A percentile compares a stretch with the other conserved stretches of the same genome.
phyloP scores from a whole-genome alignment of 1,140 invertebrate species.

The Wasmannia auropunctata region DNA sequence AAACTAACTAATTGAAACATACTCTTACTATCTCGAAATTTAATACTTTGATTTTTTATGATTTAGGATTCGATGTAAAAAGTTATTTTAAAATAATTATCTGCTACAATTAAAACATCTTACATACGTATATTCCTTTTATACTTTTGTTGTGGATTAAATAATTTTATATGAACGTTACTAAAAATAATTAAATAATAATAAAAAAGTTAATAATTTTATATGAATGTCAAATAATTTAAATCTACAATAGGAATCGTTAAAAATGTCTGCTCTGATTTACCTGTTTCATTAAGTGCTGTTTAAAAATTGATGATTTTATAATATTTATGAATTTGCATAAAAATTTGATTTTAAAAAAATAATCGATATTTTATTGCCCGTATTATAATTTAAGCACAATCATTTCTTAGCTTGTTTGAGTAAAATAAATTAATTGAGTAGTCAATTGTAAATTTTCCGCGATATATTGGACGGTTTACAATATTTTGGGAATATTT shows the following conservation, averaged over 20 bases:
- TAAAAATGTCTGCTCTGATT: neutral
- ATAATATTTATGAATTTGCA: neutral
- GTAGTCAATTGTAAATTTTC: neutral
- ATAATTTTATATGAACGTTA: too few relatives aligned
- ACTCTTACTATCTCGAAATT: neutral
- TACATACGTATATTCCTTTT: neutral
- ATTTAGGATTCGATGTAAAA: neutral
- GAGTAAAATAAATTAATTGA: neutral
- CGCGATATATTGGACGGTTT: neutral
- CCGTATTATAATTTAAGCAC: neutral
- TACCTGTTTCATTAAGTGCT: neutral
- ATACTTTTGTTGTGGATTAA: neutral
- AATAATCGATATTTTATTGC: neutral
- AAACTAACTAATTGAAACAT: neutral
- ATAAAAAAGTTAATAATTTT: too few relatives aligned
- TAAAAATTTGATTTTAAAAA: neutral
- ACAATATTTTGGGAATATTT: slow-evolving; percentile 17
- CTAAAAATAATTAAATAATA: too few relatives aligned
- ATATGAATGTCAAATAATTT: neutral
- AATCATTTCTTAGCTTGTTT: neutral
- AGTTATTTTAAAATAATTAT: neutral
- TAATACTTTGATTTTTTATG: neutral
- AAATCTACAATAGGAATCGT: neutral
- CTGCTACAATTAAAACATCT: neutral
- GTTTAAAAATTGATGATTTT: neutral